Conservation (phyloP, 2,888 invertebrate genomes). For the Congeria kusceri region DNA sequence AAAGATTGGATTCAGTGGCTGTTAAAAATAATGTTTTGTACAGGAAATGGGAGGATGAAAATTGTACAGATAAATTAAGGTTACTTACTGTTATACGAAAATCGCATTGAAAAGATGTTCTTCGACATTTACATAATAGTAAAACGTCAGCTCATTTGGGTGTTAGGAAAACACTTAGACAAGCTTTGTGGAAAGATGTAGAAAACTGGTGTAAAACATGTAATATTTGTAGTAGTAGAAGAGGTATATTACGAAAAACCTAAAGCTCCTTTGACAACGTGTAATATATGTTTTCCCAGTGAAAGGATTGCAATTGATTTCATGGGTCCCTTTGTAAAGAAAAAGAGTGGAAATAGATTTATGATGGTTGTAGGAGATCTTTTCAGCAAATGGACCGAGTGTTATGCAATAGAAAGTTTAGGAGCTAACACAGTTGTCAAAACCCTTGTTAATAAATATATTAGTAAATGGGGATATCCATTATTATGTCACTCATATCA, state of each 20-base stretch:
- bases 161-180: constrained; percentile 12
- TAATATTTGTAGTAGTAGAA: constrained; percentile 2
- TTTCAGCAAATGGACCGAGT: constrained; percentile 5
- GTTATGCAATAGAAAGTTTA: constrained; percentile 27
- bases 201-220: constrained; percentile 20
- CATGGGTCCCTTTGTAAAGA: background rate
- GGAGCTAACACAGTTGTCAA: constrained; percentile 56
- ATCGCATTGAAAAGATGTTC: constrained; percentile 14
- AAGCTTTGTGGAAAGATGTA: constrained; percentile 16
- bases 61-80: background rate
- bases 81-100: constrained; percentile 9
- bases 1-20: constrained; percentile 19
- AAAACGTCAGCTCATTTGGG: constrained; percentile 19
- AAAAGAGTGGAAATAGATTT: background rate
- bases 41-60: constrained; percentile 27
- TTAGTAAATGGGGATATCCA: constrained; percentile 15
- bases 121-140: constrained; percentile 13
- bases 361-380: background rate
- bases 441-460: constrained; percentile 46
- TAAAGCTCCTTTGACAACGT: background rate
- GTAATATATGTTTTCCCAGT: constrained; percentile 3
- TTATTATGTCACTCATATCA: background rate
- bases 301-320: background rate
- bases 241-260: background rate
- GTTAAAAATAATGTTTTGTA: constrained; percentile 23